Conservation (phyloP, 2,113 vertebrate species). For the Panthera tigris region DNA sequence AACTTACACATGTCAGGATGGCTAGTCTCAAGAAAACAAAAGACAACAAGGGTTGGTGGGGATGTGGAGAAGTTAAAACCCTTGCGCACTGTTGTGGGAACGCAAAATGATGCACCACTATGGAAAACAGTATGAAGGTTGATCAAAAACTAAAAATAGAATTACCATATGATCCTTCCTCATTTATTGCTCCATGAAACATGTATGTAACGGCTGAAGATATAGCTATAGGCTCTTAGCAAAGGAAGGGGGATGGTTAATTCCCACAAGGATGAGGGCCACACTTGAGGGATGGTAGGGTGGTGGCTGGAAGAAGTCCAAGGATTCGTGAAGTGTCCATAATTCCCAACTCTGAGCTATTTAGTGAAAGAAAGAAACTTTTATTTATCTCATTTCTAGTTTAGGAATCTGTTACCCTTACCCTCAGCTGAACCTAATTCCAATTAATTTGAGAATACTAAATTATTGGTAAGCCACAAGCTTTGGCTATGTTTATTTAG, state of each 20-base stretch:
- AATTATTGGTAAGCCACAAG: neutral
- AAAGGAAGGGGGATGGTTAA: neutral
- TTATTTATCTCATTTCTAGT: neutral
- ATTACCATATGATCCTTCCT: neutral
- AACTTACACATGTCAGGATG: neutral
- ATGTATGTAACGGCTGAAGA: neutral
- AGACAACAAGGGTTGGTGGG: neutral
- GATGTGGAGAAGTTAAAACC: neutral
- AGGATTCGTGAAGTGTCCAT: neutral
- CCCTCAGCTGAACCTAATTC: neutral
- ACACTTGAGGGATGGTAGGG: neutral
- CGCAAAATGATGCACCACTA: neutral
- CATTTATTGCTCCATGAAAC: neutral
- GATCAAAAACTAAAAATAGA: neutral
- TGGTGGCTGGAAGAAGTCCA: neutral
- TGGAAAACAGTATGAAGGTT: neutral
- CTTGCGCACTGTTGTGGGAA: neutral
- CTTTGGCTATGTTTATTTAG: constrained; percentile 14
- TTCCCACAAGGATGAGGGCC: neutral
- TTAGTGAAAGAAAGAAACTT: neutral
- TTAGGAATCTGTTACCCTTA: constrained; percentile 1
- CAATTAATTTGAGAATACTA: neutral
- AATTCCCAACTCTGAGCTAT: neutral
- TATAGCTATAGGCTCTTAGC: neutral
- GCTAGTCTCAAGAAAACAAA: constrained; percentile 6